Base-by-base conservation (phyloP, 2,113 vertebrate genomes). In the Verasper variegatus region DNA sequence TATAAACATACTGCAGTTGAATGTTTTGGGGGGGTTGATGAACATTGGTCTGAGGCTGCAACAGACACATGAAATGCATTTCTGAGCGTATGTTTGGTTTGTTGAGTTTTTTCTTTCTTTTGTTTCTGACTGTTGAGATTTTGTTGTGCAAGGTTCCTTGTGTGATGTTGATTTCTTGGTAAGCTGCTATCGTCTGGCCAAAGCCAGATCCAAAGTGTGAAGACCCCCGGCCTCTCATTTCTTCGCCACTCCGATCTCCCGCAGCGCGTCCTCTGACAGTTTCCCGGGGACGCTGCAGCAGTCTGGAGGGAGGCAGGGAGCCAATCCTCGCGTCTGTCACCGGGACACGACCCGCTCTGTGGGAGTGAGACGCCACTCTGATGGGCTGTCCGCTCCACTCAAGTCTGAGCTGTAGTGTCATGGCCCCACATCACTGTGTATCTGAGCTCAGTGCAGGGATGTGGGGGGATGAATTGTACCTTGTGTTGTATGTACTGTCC, bases 1-100 rank as follows among this genome's bases (percentile, higher is more conserved):
- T 88, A 84, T 86, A 91, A 60, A 88, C 58, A 57, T 66, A 80
- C 54, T 68, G 64, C 72, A 56, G 74, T 55, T 56, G 76, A 90
- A 70, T 73, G 76, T 69, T 10, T 67, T 62, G 35, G 71, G 66
- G 66, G 35, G 58, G 26, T 76, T 68, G 65, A 70, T 60, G 63
- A 62, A 54, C 74, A 69, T 71, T 81, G 69, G 66, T 74, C 84
- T 59, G 73, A 81, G 59, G 77, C 88, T 85, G 90, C 91, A 86
- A 71, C 82, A 75, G 87, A 93, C 88, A 87, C 85, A 90, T 92
- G 61, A 77, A 76, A 68, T 66, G 61, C 59, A 58, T 85, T 89
- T 88, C 40, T 71, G 71, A 66, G 56, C 64, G 77, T 57, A 60
- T 57, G 52, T 89, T 76, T 77, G 60, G 47, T 80, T 74, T 78